These are phyloP conservation scores for Ammodytes marinus DNA, from an alignment of 2,113 vertebrate genomes.

Conservation along the genomic window DNA sequence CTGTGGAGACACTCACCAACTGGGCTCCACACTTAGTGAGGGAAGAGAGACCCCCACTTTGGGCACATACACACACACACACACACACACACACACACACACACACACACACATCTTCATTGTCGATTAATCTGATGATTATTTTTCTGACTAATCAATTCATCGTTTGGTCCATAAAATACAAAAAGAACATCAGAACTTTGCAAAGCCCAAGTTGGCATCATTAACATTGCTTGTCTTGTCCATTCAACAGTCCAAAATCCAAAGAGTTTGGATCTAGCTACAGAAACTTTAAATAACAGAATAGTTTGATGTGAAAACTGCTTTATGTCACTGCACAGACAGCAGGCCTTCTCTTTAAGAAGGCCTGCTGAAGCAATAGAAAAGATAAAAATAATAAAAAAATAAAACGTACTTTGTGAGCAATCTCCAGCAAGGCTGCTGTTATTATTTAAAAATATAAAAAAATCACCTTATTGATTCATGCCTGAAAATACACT, in stretches of 20 bases:
- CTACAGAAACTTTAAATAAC: not conserved
- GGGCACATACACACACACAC: conserved; percentile 33
- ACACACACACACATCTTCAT: conserved; percentile 18
- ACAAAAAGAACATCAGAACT: not conserved
- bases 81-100: conserved; percentile 21
- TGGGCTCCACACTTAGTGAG: conserved; percentile 59
- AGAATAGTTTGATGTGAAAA: conserved; percentile 25
- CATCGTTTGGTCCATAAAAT: not conserved
- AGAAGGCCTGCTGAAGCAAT: not conserved
- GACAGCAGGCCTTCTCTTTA: not conserved
- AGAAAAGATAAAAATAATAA: not conserved
- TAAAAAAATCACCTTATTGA: not conserved
- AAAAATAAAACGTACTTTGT: not conserved
- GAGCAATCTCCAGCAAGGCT: not conserved
- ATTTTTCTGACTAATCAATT: not conserved
- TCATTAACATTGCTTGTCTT: not conserved
- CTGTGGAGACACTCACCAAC: conserved; percentile 71
- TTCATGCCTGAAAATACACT: not conserved
- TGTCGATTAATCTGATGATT: not conserved
- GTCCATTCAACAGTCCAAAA: not conserved
- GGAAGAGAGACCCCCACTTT: conserved; percentile 54
- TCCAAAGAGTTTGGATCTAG: not conserved
- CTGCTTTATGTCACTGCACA: not conserved
- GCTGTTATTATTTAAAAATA: not conserved
- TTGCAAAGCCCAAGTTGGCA: not conserved